Conservation (phyloP, 2,113 vertebrate genomes). For the Thamnophis sirtalis region DNA sequence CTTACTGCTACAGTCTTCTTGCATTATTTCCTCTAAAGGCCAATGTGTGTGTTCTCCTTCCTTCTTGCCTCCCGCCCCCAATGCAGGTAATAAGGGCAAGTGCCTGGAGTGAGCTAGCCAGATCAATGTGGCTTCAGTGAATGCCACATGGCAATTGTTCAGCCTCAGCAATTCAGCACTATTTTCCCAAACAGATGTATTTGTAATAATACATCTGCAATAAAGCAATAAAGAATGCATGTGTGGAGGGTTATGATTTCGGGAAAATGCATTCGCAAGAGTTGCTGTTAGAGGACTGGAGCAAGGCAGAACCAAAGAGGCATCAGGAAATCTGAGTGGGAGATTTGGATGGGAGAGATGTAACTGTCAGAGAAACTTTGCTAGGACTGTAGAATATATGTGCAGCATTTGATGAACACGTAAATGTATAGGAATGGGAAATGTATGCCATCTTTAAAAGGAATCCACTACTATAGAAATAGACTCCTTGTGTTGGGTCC, state of each 20-base stretch:
- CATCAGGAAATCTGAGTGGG: neutral
- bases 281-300: neutral
- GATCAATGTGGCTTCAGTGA: conserved; percentile 5
- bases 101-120: neutral
- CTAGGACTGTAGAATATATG: neutral
- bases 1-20: neutral
- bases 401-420: neutral
- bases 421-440: neutral
- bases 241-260: neutral
- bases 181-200: conserved; percentile 20
- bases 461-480: neutral
- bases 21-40: neutral
- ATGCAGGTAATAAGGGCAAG: neutral
- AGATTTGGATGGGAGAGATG: neutral
- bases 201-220: neutral
- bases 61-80: neutral
- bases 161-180: conserved; percentile 9
- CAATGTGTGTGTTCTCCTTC: neutral
- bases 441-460: neutral
- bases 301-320: neutral
- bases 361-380: neutral
- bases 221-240: conserved; percentile 7
- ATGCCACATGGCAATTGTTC: conserved; percentile 22
- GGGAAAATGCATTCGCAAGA: neutral
- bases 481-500: neutral